Conservation (phyloP, 2,113 vertebrate species). For the Clinocottus analis region DNA sequence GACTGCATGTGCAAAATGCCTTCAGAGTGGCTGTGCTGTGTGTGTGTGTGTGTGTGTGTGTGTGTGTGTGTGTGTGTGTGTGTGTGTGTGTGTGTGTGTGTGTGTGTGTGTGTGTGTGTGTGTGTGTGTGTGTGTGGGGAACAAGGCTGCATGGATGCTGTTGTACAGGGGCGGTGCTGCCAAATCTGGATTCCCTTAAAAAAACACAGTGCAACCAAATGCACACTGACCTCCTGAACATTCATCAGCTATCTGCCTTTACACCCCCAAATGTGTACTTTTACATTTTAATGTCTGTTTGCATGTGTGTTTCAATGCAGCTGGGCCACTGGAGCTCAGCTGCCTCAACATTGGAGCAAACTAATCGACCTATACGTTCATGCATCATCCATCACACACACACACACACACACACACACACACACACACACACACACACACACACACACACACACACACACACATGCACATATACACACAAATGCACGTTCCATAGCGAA, state of each 20-base stretch:
- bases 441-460: constrained; percentile 24
- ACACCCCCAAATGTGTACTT: constrained; percentile 16
- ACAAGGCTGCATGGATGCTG: constrained; percentile 23
- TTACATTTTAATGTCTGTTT: constrained; percentile 17
- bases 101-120: too few species aligned
- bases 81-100: too few species aligned
- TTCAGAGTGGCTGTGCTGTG: constrained; percentile 1
- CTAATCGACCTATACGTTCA: constrained; percentile 41
- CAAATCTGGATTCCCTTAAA: constrained; percentile 15
- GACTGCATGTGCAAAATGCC: constrained; percentile 33
- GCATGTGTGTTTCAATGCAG: constrained; percentile 49
- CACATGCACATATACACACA: constrained; percentile 24
- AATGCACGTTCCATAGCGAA: constrained; percentile 17
- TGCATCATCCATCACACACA: constrained; percentile 47
- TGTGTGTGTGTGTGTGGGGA: constrained; percentile 3
- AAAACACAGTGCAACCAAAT: not conserved
- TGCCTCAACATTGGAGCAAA: constrained; percentile 46
- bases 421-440: constrained; percentile 13
- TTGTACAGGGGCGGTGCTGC: constrained; percentile 24
- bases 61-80: too few species aligned
- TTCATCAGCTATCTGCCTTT: not conserved
- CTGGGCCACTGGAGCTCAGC: constrained; percentile 48
- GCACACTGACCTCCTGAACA: not conserved
- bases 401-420: constrained; percentile 24
- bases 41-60: too few species aligned